A percentile compares a stretch with the other conserved stretches of the same genome.
These are phyloP conservation scores for Orchesella flavescens DNA, from an alignment of 2,888 invertebrate species.

Conservation along the genomic window DNA sequence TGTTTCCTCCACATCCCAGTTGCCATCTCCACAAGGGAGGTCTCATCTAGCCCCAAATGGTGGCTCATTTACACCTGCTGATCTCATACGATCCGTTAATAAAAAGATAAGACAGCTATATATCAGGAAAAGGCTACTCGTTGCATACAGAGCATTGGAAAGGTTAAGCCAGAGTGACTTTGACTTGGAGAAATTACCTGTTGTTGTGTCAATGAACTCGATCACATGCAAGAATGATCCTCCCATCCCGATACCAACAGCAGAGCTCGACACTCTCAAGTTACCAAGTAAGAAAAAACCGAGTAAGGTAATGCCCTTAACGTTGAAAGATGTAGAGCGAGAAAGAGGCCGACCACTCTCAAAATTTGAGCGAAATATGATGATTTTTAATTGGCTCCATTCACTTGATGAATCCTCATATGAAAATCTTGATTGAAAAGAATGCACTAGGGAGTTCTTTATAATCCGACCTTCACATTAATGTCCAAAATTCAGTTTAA, in stretches of 20 bases:
- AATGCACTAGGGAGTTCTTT: background rate
- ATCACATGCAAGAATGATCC: slow-evolving; percentile 58
- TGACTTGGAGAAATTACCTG: slow-evolving; percentile 79
- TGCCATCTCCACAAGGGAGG: slow-evolving; percentile 86
- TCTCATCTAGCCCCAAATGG: slow-evolving; percentile 74
- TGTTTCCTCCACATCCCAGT: slow-evolving; percentile 83
- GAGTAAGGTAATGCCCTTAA: slow-evolving; percentile 79
- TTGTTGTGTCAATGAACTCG: slow-evolving; percentile 72
- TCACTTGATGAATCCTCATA: slow-evolving; percentile 84
- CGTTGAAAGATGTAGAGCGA: slow-evolving; percentile 85
- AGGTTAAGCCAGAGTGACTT: slow-evolving; percentile 89
- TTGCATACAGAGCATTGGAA: slow-evolving; percentile 87
- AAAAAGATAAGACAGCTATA: slow-evolving; percentile 90
- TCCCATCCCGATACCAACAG: slow-evolving; percentile 60
- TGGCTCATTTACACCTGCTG: slow-evolving; percentile 80
- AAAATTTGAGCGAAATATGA: slow-evolving; percentile 94
- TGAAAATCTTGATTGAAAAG: slow-evolving; percentile 73
- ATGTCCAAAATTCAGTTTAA: background rate
- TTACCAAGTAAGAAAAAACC: slow-evolving; percentile 70
- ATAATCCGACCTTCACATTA: background rate
- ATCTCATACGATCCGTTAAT: slow-evolving; percentile 84
- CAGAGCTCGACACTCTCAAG: slow-evolving; percentile 65
- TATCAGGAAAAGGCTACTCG: slow-evolving; percentile 84
- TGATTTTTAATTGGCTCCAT: slow-evolving; percentile 96
- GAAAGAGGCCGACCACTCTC: slow-evolving; percentile 88